Percentiles rank a stretch among this genome's conserved stretches.
These are phyloP conservation scores for Epizoanthus scotinus DNA, from an alignment of 92 coral and sea anemone genomes.

Conservation along the genomic window DNA sequence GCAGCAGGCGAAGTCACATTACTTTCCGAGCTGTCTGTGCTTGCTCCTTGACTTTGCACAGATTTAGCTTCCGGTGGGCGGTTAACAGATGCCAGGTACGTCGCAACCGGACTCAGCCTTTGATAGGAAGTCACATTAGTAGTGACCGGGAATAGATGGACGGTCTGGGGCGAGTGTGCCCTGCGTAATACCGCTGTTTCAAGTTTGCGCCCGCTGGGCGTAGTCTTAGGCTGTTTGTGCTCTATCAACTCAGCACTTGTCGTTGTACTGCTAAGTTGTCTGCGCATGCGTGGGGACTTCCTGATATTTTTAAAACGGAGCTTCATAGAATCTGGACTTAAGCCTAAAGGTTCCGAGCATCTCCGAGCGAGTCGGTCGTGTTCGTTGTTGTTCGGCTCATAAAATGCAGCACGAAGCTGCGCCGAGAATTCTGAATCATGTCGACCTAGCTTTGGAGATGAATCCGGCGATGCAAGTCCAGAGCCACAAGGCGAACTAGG, in stretches of 20 bases:
- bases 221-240: slow-evolving; percentile 78
- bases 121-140: slow-evolving; percentile 70
- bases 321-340: slow-evolving; percentile 75
- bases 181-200: slow-evolving; percentile 89
- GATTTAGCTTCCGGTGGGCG: slow-evolving; percentile 68
- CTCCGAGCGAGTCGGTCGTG: slow-evolving; percentile 59
- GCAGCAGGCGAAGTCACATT: slow-evolving; percentile 55
- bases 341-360: slow-evolving; percentile 84
- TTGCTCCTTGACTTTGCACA: slow-evolving; percentile 60
- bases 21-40: slow-evolving; percentile 63
- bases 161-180: slow-evolving; percentile 88
- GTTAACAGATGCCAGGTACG: slow-evolving; percentile 62
- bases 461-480: slow-evolving; percentile 75
- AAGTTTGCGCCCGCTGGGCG: slow-evolving; percentile 76
- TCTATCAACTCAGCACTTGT: slow-evolving; percentile 98
- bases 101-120: slow-evolving; percentile 62
- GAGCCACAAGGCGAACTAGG: slow-evolving; percentile 80
- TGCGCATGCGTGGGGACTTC: slow-evolving; percentile 70
- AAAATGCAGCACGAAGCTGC: slow-evolving; percentile 86
- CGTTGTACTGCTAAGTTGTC: slow-evolving; percentile 90
- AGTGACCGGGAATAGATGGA: slow-evolving; percentile 77
- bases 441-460: slow-evolving; percentile 78
- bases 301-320: slow-evolving; percentile 71
- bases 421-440: slow-evolving; percentile 77
- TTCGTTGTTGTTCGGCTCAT: slow-evolving; percentile 69